Percentiles rank a stretch among this genome's conserved stretches.
phyloP scores from a whole-genome alignment of 2,113 vertebrate species.

The Anguilla japonica region DNA sequence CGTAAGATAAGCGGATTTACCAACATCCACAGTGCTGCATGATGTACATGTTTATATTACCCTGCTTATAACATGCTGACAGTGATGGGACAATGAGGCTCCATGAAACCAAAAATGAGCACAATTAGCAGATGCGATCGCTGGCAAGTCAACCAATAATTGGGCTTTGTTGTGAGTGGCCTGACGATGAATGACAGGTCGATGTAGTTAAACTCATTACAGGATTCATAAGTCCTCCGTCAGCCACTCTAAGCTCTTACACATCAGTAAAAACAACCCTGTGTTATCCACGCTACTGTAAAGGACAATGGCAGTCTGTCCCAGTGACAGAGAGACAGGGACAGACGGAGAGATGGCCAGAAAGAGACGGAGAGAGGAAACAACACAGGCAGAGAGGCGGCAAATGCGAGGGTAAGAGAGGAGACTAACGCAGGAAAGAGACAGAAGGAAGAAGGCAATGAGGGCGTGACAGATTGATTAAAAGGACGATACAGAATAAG shows the following conservation, averaged over 20 bases:
- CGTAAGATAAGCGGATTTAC: neutral
- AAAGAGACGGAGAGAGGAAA: neutral
- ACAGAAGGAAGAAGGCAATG: slow-evolving; percentile 1
- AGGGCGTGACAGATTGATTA: slow-evolving; percentile 13
- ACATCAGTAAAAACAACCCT: neutral
- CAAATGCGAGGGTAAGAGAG: neutral
- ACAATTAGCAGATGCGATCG: neutral
- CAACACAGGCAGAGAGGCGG: neutral
- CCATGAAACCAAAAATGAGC: neutral
- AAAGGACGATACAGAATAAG: slow-evolving; percentile 24
- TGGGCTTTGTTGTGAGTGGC: too few species aligned
- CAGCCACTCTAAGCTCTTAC: too few species aligned
- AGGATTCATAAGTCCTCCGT: neutral
- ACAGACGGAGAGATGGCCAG: neutral
- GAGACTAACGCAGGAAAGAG: slow-evolving; percentile 3
- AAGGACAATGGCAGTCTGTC: neutral
- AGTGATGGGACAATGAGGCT: neutral
- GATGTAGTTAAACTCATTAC: neutral
- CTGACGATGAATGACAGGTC: too few species aligned
- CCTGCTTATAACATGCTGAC: neutral
- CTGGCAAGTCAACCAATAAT: neutral
- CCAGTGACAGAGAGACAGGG: neutral
- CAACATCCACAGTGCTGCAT: neutral
- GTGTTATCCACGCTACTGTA: neutral
- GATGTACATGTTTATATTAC: neutral